Percentiles rank a stretch among this genome's conserved stretches.
Evolutionary conservation across 2,888 invertebrate species (phyloP).

Genomic region (Tetragnatha montana): DNA sequence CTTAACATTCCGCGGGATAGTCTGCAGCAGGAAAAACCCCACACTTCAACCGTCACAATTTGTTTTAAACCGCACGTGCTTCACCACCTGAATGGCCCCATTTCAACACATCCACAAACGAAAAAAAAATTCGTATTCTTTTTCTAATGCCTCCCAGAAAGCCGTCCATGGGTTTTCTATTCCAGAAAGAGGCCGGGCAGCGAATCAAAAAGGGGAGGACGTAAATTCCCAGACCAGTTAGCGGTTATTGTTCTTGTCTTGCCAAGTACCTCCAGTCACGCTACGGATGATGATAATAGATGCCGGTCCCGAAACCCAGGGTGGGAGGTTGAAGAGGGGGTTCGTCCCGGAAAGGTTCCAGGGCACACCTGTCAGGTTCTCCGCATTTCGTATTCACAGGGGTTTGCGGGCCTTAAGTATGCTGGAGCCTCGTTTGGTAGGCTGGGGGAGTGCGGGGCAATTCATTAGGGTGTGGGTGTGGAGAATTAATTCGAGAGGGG

Average conservation of each 20-base stretch:
- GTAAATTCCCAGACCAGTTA: conserved; percentile 44
- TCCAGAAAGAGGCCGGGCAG: background rate
- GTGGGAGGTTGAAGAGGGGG: background rate
- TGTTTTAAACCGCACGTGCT: background rate
- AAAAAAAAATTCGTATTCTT: background rate
- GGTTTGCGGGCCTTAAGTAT: background rate
- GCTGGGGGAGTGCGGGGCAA: background rate
- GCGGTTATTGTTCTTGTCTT: conserved; percentile 35
- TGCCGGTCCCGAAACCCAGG: conserved; percentile 15
- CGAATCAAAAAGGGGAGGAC: conserved; percentile 8
- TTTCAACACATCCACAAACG: background rate
- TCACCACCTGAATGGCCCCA: background rate
- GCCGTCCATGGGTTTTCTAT: background rate
- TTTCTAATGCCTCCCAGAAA: background rate
- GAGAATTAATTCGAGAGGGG: background rate
- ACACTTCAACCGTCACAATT: background rate
- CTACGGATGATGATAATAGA: conserved; percentile 9
- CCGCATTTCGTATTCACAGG: conserved; percentile 41
- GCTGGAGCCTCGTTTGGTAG: background rate
- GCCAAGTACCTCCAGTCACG: conserved; percentile 42
- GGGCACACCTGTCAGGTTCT: conserved; percentile 46
- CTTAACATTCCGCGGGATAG: background rate
- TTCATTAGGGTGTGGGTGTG: background rate
- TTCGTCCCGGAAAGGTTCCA: conserved; percentile 32
- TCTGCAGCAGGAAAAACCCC: background rate